Base-by-base conservation (phyloP, 30 jellyfish, hydroid and myxozoan genomes). In the Aurelia coerulea region DNA sequence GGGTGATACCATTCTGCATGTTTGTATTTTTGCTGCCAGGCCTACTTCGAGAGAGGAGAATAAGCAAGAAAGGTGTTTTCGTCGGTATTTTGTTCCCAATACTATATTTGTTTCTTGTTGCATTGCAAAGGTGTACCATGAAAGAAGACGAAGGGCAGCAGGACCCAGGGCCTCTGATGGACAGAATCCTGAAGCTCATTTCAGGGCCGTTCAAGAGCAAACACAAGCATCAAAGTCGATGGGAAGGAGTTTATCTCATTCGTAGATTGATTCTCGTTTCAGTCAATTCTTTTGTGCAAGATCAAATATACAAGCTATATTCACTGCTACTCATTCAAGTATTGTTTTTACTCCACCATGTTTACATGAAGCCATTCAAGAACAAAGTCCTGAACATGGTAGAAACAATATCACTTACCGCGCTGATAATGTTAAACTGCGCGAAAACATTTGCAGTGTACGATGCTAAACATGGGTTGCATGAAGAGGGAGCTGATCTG, bases 1-100 rank as follows among this genome's bases (percentile, higher is more conserved):
- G 94, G 88, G 74, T 56, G 12, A 68, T 64, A 10, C 94, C 94
- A 23, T 62, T 34, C 75, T 81, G 81, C 56, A 54, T 85, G 13
- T 52, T 74, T 31, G 35, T 74, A 32, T 73, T 34, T 62, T 16
- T 85, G 18, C 74, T 46, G 39, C 76, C 81, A 19, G 34, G 65
- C 18, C 7, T 73, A 70, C 56, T 85, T 18, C 79, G 23, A 56
- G 37, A 15, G 54, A 85, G 39, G 62, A 52, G 71, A 19, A 85
- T 59, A 49, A 42, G 42, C 19, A 54, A 52, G 12, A 19, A 34
- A 16, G 79, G 56, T 5, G 62, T 66, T 46, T 63, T 85, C 18
- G 7, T 74, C 37, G 86, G 64, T 65, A 50, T 72, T 23, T 35
- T 85, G 13, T 70, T 81, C 49, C 94, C 88, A 10, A 16, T 73